Evolutionary conservation across 2,113 vertebrate species (phyloP), one percentile per base, ranked within the genome.

Genomic region (Eretmodus cyanostictus): DNA sequence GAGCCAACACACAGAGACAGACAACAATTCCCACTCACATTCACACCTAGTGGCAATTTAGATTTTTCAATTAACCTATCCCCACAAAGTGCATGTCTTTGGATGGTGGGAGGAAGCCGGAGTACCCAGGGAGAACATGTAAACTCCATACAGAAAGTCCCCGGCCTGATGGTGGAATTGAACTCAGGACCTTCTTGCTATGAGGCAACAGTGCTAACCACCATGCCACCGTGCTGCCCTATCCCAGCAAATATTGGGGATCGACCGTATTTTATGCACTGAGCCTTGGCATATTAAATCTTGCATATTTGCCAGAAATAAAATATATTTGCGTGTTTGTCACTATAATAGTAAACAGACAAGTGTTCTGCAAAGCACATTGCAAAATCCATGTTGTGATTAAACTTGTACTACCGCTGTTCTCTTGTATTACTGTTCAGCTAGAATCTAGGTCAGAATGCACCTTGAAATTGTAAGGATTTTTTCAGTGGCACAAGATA

Each of bases 361-460:
- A 29, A 57, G 13, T 59, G n/a, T 68, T 38, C 17, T 12, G 61
- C 17, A 66, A 66, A 66, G 31, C 9, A 36, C 9, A 63, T 12
- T 22, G 63, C 63, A 68, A 38, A 38, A 68, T 40, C 34, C 34
- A 22, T 68, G 63, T 68, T 68, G 63, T 68, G 63, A 40, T 40
- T 38, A 68, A 40, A 68, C 34, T 24, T 8, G 36, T 71, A 42
- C 63, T 68, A 40, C n/a, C 7, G 3, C 63, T 40, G n/a, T 22
- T 71, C 63, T 71, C 17, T n/a, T 36, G 12, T 24, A 42, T 40
- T 71, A 24, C 63, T 24, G 12, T 71, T 71, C 63, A 71, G 36
- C 63, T 71, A 42, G 36, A 40, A 71, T 71, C n/a, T 71, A n/a
- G 63, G 36, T 42, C 36, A 71, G n/a, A 71, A 71, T 71, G n/a